Evolutionary conservation across 2,113 vertebrate species (phyloP).

Genomic region (Corythaixoides concolor): DNA sequence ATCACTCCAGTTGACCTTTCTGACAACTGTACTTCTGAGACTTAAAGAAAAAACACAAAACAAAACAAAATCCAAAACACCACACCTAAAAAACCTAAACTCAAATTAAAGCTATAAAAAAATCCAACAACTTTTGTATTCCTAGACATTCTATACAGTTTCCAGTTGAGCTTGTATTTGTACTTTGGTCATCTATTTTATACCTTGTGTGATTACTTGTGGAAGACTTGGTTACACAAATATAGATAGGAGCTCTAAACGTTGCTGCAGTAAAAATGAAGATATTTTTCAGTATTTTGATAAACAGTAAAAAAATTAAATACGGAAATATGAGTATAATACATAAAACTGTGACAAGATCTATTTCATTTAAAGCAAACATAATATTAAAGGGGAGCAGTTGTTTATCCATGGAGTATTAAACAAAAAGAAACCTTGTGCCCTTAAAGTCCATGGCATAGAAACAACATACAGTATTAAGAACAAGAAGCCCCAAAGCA

Average conservation of each 20-base stretch:
- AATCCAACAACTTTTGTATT: background rate
- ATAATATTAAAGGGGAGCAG: background rate
- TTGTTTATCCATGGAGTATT: background rate
- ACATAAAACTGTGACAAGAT: background rate
- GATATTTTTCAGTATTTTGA: background rate
- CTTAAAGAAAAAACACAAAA: background rate
- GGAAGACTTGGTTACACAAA: background rate
- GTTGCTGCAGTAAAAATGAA: background rate
- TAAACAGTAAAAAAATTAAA: background rate
- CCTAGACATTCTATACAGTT: background rate
- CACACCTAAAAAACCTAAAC: background rate
- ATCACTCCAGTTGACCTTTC: background rate
- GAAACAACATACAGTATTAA: background rate
- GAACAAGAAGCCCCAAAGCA: conserved; percentile 47
- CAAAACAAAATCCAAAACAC: background rate
- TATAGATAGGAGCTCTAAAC: background rate
- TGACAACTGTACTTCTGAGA: background rate
- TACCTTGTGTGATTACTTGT: background rate
- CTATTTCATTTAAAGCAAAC: background rate
- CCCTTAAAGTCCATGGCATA: background rate
- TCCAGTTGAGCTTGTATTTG: background rate
- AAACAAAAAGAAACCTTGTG: background rate
- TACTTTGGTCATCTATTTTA: background rate
- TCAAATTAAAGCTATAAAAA: background rate
- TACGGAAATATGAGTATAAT: background rate